Evolutionary conservation across 2,113 vertebrate genomes (phyloP).

Genomic region (Phylloscopus trochiloides): DNA sequence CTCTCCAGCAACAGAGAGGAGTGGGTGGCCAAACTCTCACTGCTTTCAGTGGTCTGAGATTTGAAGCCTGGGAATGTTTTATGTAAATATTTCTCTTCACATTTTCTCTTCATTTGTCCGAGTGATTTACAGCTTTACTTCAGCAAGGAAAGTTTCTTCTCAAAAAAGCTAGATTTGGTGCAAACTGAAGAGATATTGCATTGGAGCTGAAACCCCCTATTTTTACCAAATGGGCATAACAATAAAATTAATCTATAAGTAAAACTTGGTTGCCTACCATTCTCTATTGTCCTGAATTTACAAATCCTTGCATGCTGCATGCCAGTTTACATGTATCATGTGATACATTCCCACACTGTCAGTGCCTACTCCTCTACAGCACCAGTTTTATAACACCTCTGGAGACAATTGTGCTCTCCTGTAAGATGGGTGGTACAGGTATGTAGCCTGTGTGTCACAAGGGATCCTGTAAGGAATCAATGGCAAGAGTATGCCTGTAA

Average conservation of each 20-base stretch:
- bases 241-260: not conserved
- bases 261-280: not conserved
- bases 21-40: constrained; percentile 32
- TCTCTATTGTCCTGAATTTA: not conserved
- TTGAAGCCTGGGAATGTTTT: constrained; percentile 9
- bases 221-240: not conserved
- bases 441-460: not conserved
- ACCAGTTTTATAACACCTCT: constrained; percentile 24
- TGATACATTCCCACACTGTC: not conserved
- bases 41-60: constrained; percentile 38
- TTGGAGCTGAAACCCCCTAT: not conserved
- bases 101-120: constrained; percentile 45
- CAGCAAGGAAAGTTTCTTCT: not conserved
- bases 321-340: not conserved
- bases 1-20: not conserved
- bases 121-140: constrained; percentile 44
- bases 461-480: constrained; percentile 32
- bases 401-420: not conserved
- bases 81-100: constrained; percentile 56
- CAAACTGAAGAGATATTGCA: not conserved
- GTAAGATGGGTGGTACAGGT: not conserved
- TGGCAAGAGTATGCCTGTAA: not conserved
- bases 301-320: constrained; percentile 8
- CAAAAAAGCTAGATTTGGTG: not conserved
- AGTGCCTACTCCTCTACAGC: not conserved